phyloP scores from a whole-genome alignment of 2,888 invertebrate species.

The Sphaerophoria rueppellii region DNA sequence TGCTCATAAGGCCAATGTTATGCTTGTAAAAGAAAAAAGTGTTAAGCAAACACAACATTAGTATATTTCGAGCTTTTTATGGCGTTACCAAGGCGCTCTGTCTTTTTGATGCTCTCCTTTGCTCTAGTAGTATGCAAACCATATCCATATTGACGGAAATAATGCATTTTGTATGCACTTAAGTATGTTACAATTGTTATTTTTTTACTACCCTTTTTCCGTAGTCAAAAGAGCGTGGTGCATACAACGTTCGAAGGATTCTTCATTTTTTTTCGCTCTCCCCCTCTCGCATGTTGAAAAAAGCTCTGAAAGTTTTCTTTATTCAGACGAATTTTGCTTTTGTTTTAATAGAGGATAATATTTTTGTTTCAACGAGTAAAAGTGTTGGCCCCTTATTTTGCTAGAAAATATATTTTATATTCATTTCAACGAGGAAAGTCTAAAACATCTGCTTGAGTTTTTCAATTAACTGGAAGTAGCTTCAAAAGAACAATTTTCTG shows the following conservation, averaged over 20 bases:
- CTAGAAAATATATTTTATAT: slow-evolving; percentile 20
- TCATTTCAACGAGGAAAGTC: slow-evolving; percentile 1
- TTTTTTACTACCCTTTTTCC: not conserved
- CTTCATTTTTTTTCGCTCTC: not conserved
- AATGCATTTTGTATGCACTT: slow-evolving; percentile 30
- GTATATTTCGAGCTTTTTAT: not conserved
- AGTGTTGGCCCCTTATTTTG: slow-evolving; percentile 31
- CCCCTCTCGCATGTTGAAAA: not conserved
- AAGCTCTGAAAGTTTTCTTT: not conserved
- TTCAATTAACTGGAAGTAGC: slow-evolving; percentile 67
- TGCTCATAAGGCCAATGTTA: too few species aligned
- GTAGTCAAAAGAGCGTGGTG: not conserved
- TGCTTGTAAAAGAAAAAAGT: too few species aligned
- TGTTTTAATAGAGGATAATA: not conserved
- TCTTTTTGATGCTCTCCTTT: not conserved
- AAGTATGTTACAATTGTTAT: slow-evolving; percentile 22
- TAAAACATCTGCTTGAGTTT: slow-evolving; percentile 66
- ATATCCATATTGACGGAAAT: not conserved
- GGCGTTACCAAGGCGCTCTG: not conserved
- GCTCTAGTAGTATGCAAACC: not conserved
- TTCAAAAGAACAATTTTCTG: slow-evolving; percentile 70
- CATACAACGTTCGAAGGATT: not conserved
- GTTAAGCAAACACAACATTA: too few species aligned
- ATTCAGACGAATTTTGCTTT: not conserved
- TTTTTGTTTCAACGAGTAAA: slow-evolving; percentile 1